Evolutionary conservation across 2,888 invertebrate species (phyloP).

Genomic region (Podotricha telesiphe): DNA sequence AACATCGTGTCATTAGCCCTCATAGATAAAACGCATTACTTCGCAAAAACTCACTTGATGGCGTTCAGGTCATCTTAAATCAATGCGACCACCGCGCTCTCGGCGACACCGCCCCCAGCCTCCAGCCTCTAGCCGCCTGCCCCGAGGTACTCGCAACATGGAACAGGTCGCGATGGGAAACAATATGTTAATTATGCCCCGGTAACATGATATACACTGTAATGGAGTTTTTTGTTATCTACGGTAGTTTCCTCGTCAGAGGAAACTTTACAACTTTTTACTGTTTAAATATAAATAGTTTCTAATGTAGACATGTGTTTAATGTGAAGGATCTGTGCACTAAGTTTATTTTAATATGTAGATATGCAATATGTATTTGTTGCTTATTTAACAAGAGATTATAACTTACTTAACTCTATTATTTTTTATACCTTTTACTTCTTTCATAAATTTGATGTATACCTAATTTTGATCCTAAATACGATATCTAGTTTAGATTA

Average conservation of each 20-base stretch:
- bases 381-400: too few relatives aligned
- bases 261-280: constrained; percentile 1
- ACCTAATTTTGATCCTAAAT: too few relatives aligned
- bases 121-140: not conserved
- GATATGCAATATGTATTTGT: too few relatives aligned
- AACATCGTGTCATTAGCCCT: constrained; percentile 15
- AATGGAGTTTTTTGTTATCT: not conserved
- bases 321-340: too few relatives aligned
- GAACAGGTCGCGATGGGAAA: not conserved
- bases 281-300: not conserved
- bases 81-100: constrained; percentile 16
- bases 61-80: constrained; percentile 12
- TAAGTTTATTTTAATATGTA: too few relatives aligned
- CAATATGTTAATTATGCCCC: constrained; percentile 10
- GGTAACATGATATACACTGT: not conserved
- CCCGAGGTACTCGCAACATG: too few relatives aligned
- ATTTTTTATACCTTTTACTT: too few relatives aligned
- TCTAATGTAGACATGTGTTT: not conserved
- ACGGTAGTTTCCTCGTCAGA: constrained; percentile 2
- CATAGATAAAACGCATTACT: constrained; percentile 13
- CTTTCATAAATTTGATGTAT: too few relatives aligned
- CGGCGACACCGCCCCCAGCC: too few relatives aligned
- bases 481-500: too few relatives aligned
- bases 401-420: too few relatives aligned
- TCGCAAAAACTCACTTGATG: constrained; percentile 20